A percentile compares a stretch with the other conserved stretches of the same genome.
These are phyloP conservation scores for Drosophila infuscata DNA, from an alignment of 2,888 invertebrate genomes.

Conservation along the genomic window DNA sequence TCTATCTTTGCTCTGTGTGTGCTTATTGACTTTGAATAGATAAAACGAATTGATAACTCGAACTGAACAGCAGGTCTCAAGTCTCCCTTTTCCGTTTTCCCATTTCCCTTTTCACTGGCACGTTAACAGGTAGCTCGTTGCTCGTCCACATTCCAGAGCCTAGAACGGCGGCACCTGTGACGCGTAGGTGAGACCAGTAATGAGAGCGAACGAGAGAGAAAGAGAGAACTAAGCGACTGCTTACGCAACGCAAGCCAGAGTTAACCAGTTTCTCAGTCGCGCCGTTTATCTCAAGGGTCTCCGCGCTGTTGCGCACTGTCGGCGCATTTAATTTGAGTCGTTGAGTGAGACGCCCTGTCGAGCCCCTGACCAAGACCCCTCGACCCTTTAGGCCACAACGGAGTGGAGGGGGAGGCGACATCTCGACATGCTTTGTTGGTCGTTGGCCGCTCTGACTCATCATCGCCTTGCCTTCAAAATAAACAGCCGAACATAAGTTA, in stretches of 20 bases:
- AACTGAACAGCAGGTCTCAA: not conserved
- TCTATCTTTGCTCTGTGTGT: not conserved
- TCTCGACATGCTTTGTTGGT: slow-evolving; percentile 57
- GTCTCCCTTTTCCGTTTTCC: not conserved
- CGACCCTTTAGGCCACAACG: slow-evolving; percentile 12
- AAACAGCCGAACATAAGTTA: slow-evolving; percentile 17
- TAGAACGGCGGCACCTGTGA: slow-evolving; percentile 2
- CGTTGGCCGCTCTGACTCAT: slow-evolving; percentile 50
- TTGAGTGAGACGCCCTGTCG: slow-evolving; percentile 38
- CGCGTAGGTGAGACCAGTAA: slow-evolving; percentile 1
- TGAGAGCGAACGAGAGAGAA: not conserved
- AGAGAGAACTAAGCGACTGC: not conserved
- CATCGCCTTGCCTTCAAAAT: slow-evolving; percentile 34
- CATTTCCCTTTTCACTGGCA: not conserved
- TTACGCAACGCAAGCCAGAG: slow-evolving; percentile 38
- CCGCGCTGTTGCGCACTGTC: slow-evolving; percentile 46
- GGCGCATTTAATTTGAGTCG: slow-evolving; percentile 53
- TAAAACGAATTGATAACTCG: not conserved
- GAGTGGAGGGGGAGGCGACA: slow-evolving; percentile 5
- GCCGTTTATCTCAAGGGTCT: slow-evolving; percentile 34
- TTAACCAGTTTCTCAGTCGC: slow-evolving; percentile 44
- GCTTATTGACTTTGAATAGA: not conserved
- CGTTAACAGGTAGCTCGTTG: not conserved
- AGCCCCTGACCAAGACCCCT: slow-evolving; percentile 42
- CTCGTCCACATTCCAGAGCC: not conserved